Evolutionary conservation across 2,113 vertebrate species (phyloP), one percentile per base, ranked within the genome.

Genomic region (Myotis brandtii): DNA sequence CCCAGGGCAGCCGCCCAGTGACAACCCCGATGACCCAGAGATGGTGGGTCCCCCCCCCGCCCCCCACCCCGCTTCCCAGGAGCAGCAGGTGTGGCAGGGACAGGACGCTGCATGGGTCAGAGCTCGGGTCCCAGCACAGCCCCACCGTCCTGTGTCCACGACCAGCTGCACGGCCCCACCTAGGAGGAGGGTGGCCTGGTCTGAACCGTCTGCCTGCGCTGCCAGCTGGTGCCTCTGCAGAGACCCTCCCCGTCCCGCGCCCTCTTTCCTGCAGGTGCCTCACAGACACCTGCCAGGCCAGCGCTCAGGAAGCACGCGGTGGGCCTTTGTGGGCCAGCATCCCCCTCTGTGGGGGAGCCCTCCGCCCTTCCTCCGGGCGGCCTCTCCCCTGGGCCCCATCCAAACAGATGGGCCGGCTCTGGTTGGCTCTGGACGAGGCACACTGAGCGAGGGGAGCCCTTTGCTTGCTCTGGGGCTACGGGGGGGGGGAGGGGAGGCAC

Each of bases 41-140:
- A 16, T 9, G 6, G 2, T 0, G 0, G 34, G 7, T 4, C 16
- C 52, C 5, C 52, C 5, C 9, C 70, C 34, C 37, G 3, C 37
- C 37, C 37, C 37, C 37, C 37, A 37, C n/a, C 62, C 79, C 6
- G 0, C 62, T 32, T 5, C 23, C 91, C 23, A 18, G 3, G 1
- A 0, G 54, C 62, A 75, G 48, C 20, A 3, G 30, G 17, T 12
- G 3, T 6, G 64, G 12, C 32, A 40, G 6, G 20, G 85, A 6
- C 72, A 17, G 69, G 23, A 13, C n/a, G 69, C 9, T 0, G 56
- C 1, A 0, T 83, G 30, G 43, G 17, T 25, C 12, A 20, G 83
- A 25, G 18, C 56, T 16, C 0, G 3, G 62, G 46, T 30, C 7
- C 32, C 40, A 12, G 59, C 3, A 23, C 85, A 72, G 93, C 27